Evolutionary conservation across 2,888 invertebrate species (phyloP), one percentile per base, ranked within the genome.

Genomic region (Agrotis exclamationis): DNA sequence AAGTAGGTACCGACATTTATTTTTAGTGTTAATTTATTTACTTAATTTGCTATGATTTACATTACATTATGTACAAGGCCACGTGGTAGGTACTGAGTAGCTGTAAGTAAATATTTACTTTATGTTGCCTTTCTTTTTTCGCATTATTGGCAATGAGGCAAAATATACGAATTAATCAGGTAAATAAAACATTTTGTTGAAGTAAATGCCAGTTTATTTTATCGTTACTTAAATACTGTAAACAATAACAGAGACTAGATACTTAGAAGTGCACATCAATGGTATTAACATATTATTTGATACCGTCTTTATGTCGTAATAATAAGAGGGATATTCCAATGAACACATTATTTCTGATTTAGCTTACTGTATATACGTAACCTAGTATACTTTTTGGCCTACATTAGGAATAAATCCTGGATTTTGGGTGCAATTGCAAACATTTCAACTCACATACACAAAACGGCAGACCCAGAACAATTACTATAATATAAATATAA

Each of bases 41-140:
- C 28, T 58, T 56, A 39, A 63, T 70, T 70, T 63, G 56, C 51
- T 70, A 62, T 58, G 57, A 63, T 74, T 77, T 77, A 74, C 69
- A 64, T 74, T 45, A 64, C 18, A 53, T 64, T 76, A 76, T 44
- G 9, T 62, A 50, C 74, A 77, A 77, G 78, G 78, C 39, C 69
- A n/a, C 11, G 16, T 53, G 39, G 51, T 69, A 47, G 18, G 48
- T 67, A 67, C 14, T 22, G 18, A 18, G 20, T 56, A 71, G 45
- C 18, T 48, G 20, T 58, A 74, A 39, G 13, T 62, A 56, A 68
- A 56, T 74, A 74, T 62, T 74, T 50, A 67, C 18, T 60, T 72
- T 44, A 18, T 3, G 7, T 54, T 60, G 33, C 69, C 45, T 74
- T 74, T 74, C 74, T 59, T 74, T 59, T 71, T 67, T 33, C 44